Conservation (phyloP, 2,888 invertebrate genomes). For the Synanthedon myopaeformis region DNA sequence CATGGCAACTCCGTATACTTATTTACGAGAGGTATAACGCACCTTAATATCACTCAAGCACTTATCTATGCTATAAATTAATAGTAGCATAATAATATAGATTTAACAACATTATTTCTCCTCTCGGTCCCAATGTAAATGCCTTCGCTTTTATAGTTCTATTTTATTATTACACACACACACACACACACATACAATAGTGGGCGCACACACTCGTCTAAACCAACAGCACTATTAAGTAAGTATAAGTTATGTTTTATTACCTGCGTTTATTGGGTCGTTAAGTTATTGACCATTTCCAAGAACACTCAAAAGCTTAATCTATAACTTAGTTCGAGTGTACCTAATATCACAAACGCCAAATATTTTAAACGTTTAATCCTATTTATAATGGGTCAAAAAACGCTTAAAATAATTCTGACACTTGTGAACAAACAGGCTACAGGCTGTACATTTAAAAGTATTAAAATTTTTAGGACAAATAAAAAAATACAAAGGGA, state of each 20-base stretch:
- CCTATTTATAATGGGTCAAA: too few relatives aligned
- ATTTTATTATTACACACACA: conserved; percentile 15
- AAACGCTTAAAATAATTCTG: too few relatives aligned
- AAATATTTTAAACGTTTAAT: too few relatives aligned
- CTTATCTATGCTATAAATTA: background rate
- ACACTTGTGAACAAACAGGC: too few relatives aligned
- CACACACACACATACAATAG: background rate
- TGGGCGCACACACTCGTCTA: background rate
- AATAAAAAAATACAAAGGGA: too few relatives aligned
- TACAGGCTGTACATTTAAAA: too few relatives aligned
- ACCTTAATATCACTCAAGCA: background rate
- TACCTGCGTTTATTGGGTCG: conserved; percentile 22
- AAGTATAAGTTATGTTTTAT: conserved; percentile 32
- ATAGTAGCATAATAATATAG: background rate
- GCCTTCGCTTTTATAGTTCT: conserved; percentile 21
- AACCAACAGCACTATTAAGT: conserved; percentile 24
- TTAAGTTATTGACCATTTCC: conserved; percentile 16
- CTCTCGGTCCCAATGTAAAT: conserved; percentile 8
- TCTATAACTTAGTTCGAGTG: too few relatives aligned
- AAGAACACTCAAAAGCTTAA: too few relatives aligned
- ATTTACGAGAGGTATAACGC: background rate
- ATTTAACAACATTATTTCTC: background rate
- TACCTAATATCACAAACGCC: too few relatives aligned
- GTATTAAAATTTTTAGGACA: too few relatives aligned
- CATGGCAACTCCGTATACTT: too few relatives aligned